These are phyloP conservation scores for Scomberomorus guttatus DNA, from an alignment of 2,797 vertebrate genomes.

Conservation along the genomic window DNA sequence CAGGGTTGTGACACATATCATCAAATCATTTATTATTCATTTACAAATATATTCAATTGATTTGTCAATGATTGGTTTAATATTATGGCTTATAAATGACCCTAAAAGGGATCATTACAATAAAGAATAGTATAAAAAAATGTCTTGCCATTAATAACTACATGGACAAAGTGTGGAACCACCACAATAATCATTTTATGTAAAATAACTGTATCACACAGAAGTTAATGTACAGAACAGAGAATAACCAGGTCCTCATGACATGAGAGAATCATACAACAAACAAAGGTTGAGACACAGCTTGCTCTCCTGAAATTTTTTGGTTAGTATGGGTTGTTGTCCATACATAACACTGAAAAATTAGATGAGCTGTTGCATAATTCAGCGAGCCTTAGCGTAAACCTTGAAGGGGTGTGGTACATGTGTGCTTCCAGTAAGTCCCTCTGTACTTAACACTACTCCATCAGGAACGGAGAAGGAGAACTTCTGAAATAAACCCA, in stretches of 20 bases:
- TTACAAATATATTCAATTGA: background rate
- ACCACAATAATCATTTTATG: background rate
- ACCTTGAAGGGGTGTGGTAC: constrained; percentile 83
- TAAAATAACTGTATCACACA: background rate
- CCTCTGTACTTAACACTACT: constrained; percentile 69
- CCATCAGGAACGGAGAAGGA: constrained; percentile 77
- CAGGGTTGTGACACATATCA: background rate
- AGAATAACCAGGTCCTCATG: background rate
- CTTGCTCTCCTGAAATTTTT: background rate
- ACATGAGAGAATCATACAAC: background rate
- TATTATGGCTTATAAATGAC: background rate
- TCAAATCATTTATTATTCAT: background rate
- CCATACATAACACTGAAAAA: background rate
- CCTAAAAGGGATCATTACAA: background rate
- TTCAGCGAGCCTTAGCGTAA: constrained; percentile 74
- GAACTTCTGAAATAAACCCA: constrained; percentile 87
- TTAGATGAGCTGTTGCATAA: background rate
- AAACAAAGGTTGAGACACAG: background rate
- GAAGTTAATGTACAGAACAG: background rate
- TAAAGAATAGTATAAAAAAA: background rate
- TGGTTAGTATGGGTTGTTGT: background rate
- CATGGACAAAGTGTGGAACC: background rate
- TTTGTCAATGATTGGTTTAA: background rate
- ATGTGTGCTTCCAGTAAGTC: constrained; percentile 73
- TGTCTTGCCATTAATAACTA: background rate